Evolutionary conservation across 2,113 vertebrate species (phyloP), one percentile per base, ranked within the genome.

Genomic region (Colaptes auratus): DNA sequence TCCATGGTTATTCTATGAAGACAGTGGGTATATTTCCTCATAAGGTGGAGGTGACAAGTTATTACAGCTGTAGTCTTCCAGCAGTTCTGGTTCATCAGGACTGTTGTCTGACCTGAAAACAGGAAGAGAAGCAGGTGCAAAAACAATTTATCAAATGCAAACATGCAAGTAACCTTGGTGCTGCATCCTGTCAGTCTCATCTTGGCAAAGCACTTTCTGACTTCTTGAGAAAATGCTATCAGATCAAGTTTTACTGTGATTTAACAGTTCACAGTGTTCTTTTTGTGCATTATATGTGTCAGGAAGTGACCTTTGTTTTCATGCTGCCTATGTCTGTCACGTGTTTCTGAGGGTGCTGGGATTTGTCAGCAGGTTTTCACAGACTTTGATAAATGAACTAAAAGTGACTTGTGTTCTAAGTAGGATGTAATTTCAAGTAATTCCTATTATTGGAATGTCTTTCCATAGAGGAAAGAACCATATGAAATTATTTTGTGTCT

Each of bases 31-130:
- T 90, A 98, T 95, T 79, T 98, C 97, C 64, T 98, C 98, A 8
- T 98, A 98, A 39, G 82, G 96, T 15, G 97, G 98, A 84, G 98
- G 97, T 56, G 92, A 91, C 64, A 96, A 78, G 39, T 90, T 33
- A 58, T 58, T 39, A 64, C 4, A 7, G 31, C 48, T 4, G 8
- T 86, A 94, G 8, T 90, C 82, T 90, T 93, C 92, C 48, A 70
- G 65, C 10, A 48, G 55, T 42, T 82, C 95, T 61, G 88, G 75
- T 21, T 73, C 93, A 46, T 86, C 55, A 66, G 85, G 88, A 20
- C 50, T 91, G 53, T 90, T 59, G 33, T 89, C 79, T 80, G 82
- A 93, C 70, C 98, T 98, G 93, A 77, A 96, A 97, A 91, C 4
- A 52, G 15, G 46, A 97, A 92, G 74, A 80, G 16, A 15, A 93